Evolutionary conservation across 92 coral and sea anemone species (phyloP).

Genomic region (Plumapathes pennacea): DNA sequence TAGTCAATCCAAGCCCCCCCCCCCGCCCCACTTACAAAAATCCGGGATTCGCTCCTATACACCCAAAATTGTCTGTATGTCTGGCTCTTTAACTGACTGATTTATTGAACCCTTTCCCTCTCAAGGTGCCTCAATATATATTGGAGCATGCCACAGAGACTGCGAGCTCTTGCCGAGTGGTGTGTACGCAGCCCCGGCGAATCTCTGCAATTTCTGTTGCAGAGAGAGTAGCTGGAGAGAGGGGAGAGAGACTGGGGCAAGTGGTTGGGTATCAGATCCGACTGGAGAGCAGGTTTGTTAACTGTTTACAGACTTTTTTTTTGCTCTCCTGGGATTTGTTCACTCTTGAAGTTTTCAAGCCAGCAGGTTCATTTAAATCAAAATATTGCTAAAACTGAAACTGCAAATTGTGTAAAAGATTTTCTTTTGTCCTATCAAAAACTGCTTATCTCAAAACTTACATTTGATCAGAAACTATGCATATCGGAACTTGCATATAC

Average conservation of each 20-base stretch:
- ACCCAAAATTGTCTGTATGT: neutral
- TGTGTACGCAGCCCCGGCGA: conserved; percentile 98
- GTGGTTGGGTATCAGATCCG: conserved; percentile 96
- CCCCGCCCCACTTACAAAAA: neutral
- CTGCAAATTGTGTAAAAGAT: too few relatives aligned
- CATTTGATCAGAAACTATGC: too few relatives aligned
- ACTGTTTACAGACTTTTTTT: too few relatives aligned
- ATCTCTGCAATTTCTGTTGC: conserved; percentile 97
- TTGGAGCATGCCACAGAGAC: conserved; percentile 62
- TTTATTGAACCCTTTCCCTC: neutral
- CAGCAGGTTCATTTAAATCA: too few relatives aligned
- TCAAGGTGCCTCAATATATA: conserved; percentile 88
- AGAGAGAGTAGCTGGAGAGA: conserved; percentile 89
- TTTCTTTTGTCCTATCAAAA: too few relatives aligned
- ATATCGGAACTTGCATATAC: too few relatives aligned
- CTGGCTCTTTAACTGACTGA: neutral
- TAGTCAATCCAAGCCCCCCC: too few relatives aligned
- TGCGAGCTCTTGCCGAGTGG: conserved; percentile 82
- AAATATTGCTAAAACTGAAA: too few relatives aligned
- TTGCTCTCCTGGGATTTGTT: too few relatives aligned
- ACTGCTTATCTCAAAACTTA: too few relatives aligned
- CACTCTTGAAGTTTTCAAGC: too few relatives aligned
- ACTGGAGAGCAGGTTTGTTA: conserved; percentile 98
- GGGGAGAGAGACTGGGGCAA: conserved; percentile 94
- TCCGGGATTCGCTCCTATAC: too few relatives aligned